These are phyloP conservation scores for Drosophila ogumai DNA, from an alignment of 1,140 invertebrate species.

Conservation along the genomic window DNA sequence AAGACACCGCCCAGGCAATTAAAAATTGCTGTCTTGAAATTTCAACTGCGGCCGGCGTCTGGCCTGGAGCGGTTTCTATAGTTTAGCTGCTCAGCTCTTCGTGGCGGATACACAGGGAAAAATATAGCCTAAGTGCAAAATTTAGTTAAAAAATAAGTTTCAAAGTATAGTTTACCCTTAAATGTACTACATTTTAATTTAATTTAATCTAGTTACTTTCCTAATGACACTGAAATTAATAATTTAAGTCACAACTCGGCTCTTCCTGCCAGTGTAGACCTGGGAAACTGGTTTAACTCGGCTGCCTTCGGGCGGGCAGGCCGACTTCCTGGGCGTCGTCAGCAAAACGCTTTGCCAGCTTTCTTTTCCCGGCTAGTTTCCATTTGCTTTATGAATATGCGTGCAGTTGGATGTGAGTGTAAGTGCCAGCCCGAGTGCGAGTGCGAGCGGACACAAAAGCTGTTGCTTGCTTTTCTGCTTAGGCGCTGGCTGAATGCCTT, in stretches of 20 bases:
- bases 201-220: neutral
- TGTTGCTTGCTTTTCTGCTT: constrained; percentile 74
- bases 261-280: neutral
- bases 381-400: constrained; percentile 65
- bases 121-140: neutral
- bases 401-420: constrained; percentile 16
- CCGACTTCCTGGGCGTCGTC: constrained; percentile 51
- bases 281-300: constrained; percentile 22
- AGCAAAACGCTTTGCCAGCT: constrained; percentile 65
- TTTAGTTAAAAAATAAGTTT: neutral
- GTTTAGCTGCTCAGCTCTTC: constrained; percentile 21
- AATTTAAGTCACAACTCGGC: neutral
- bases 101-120: constrained; percentile 14
- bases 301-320: constrained; percentile 26
- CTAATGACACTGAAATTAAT: neutral
- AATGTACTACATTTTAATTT: neutral
- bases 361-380: constrained; percentile 63
- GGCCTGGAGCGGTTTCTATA: constrained; percentile 43
- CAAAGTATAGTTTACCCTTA: neutral
- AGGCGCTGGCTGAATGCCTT: constrained; percentile 71
- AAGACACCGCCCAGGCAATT: constrained; percentile 57
- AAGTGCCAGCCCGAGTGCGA: neutral
- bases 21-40: constrained; percentile 73
- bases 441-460: constrained; percentile 54
- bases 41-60: constrained; percentile 60